Evolutionary conservation across 1,140 invertebrate species (phyloP), one percentile per base, ranked within the genome.

Genomic region (Eurosta solidaginis): DNA sequence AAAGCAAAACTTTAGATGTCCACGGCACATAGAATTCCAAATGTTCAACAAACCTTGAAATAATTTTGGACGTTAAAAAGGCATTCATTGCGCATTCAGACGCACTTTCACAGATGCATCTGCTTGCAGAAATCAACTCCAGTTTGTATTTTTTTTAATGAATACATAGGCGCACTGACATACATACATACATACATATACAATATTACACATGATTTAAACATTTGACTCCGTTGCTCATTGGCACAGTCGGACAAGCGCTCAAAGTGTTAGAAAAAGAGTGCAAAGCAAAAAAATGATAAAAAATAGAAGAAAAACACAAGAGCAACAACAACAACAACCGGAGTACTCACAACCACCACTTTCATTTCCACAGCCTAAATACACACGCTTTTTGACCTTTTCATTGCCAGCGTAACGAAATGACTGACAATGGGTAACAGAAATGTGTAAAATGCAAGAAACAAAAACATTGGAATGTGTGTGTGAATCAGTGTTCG

Each of bases 351-450:
- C 1, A 59, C 54, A 36, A n/a, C 54, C n/a, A n/a, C n/a, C n/a
- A n/a, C n/a, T n/a, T n/a, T 59, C 29, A 10, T 36, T 36, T 40
- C 2, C 14, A 10, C 29, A 68, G 59, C n/a, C 33, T 68, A 68
- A 68, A 68, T n/a, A n/a, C n/a, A 68, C n/a, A 42, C 33, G 59
- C 59, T 68, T 68, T 68, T 68, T 68, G 59, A 68, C 59, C 59
- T 40, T 68, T 68, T 68, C 59, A 68, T 40, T 68, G 59, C 59
- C 59, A 68, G 6, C 22, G 59, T 20, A 68, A 40, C 54, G 54
- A 59, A 59, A 59, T 59, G 54, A 59, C 54, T 29, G 54, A 59
- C 54, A 59, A 54, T 59, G 54, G 22, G n/a, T 42, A 33, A 17
- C 29, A 68, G 33, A 27, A n/a, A 40, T 33, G 33, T 47, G 45